Evolutionary conservation across 2,888 invertebrate genomes (phyloP), one percentile per base, ranked within the genome.

Genomic region (Drosophila pegasa): DNA sequence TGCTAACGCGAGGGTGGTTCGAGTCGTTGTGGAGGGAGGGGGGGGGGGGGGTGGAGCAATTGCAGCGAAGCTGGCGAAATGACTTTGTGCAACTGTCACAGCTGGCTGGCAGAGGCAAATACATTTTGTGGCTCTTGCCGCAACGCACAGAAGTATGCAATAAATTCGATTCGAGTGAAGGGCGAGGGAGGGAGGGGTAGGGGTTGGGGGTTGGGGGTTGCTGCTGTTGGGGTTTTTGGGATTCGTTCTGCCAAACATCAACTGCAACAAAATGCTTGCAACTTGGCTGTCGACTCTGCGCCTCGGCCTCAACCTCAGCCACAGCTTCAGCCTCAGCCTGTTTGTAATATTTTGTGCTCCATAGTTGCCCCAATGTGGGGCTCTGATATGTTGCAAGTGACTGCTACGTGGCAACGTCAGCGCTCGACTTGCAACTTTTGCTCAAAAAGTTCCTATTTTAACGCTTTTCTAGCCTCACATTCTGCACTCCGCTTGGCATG

Each of bases 121-220:
- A 81, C 82, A 82, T 72, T 88, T 88, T 84, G 88, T 59, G 87
- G 83, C 48, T 85, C 65, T 59, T 64, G 64, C 74, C 65, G 18
- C 68, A 70, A 69, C 74, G 75, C 87, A 67, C 75, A 73, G 67
- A 75, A 83, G 67, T 83, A 70, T 80, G 78, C 87, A 83, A 88
- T 88, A 88, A 84, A 84, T 86, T 80, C 88, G 87, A 88, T 83
- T 74, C 71, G 75, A 51, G 18, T 16, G 8, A 25, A 40, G 31
- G 16, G 22, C 1, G 9, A 9, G 37, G 5, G 8, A n/a, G n/a
- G n/a, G n/a, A n/a, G n/a, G n/a, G n/a, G n/a, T n/a, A n/a, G n/a
- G n/a, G n/a, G n/a, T n/a, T n/a, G n/a, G n/a, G n/a, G n/a, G n/a
- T n/a, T n/a, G n/a, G n/a, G n/a, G n/a, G n/a, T n/a, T n/a, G n/a